Conservation (phyloP, 2,113 vertebrate species). For the Motacilla tschutschensis region DNA sequence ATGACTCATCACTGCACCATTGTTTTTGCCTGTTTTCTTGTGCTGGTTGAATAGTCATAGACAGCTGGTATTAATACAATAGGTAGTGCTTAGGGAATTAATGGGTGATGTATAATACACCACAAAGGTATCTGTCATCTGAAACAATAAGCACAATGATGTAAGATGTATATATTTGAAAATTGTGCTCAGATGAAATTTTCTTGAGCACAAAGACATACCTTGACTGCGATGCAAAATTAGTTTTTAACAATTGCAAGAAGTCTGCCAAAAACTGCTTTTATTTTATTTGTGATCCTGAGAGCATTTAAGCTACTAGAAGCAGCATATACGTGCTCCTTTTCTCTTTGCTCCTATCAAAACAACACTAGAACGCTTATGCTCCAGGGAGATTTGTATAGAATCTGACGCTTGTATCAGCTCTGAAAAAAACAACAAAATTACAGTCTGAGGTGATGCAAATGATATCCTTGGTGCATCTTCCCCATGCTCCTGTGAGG, state of each 20-base stretch:
- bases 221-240: constrained; percentile 76
- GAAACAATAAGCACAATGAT: constrained; percentile 75
- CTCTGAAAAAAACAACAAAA: constrained; percentile 85
- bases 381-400: constrained; percentile 88
- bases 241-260: constrained; percentile 80
- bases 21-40: constrained; percentile 83
- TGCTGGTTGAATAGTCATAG: constrained; percentile 85
- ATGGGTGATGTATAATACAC: constrained; percentile 79
- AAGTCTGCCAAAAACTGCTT: constrained; percentile 80
- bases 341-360: constrained; percentile 89
- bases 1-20: constrained; percentile 90
- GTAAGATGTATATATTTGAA: constrained; percentile 80
- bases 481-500: constrained; percentile 88
- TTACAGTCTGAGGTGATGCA: constrained; percentile 94
- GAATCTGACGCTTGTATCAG: constrained; percentile 87
- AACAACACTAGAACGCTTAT: constrained; percentile 87
- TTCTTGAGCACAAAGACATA: constrained; percentile 75
- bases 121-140: constrained; percentile 83
- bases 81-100: constrained; percentile 84
- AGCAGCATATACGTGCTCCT: constrained; percentile 82
- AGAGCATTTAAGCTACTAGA: constrained; percentile 82
- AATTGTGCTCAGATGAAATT: constrained; percentile 73
- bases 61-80: constrained; percentile 90
- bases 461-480: constrained; percentile 94
- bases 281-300: constrained; percentile 86